Base-by-base conservation (phyloP, 2,113 vertebrate species). In the Alethe diademata region DNA sequence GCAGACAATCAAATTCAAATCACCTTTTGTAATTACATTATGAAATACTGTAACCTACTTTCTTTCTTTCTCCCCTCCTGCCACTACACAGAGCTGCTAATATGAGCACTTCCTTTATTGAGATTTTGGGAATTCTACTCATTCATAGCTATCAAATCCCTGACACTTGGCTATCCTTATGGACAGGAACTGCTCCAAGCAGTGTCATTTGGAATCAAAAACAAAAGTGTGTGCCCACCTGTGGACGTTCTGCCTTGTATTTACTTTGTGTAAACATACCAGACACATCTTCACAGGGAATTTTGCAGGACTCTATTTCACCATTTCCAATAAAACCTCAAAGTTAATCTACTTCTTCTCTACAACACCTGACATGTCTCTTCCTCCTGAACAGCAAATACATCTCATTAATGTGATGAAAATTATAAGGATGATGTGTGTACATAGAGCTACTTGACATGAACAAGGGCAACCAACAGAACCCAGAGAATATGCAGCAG, bases 11-110 rank as follows among this genome's bases (percentile, higher is more conserved):
- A 86, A 94, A 94, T 92, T 83, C 60, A 88, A 93, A 90, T 85
- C 94, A 93, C 74, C 85, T 92, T 93, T 96, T 85, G 38, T 78
- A 93, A 96, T 95, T 95, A 90, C 72, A 81, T 86, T 74, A 67
- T 71, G 78, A 90, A 86, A 84, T 22, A 45, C 14, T 67, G 47
- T 91, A 96, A 92, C 71, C 90, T 80, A 93, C 90, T 94, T 96
- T 80, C 58, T 67, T 86, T 40, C 54, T 67, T 86, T 40, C 54
- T 54, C 29, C 42, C 23, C 28, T 31, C 51, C 20, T 47, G 25
- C 17, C 8, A 33, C 15, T 38, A 36, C 47, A n/a, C 9, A n/a
- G 43, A 7, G 25, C 4, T 58, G 35, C 50, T 35, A 42, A 2
- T 1, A 5, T 1, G 5, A 90, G 22, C 11, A 6, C 50, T 76